Evolutionary conservation across 2,797 vertebrate species (phyloP), one percentile per base, ranked within the genome.

Genomic region (Valencia hispanica): DNA sequence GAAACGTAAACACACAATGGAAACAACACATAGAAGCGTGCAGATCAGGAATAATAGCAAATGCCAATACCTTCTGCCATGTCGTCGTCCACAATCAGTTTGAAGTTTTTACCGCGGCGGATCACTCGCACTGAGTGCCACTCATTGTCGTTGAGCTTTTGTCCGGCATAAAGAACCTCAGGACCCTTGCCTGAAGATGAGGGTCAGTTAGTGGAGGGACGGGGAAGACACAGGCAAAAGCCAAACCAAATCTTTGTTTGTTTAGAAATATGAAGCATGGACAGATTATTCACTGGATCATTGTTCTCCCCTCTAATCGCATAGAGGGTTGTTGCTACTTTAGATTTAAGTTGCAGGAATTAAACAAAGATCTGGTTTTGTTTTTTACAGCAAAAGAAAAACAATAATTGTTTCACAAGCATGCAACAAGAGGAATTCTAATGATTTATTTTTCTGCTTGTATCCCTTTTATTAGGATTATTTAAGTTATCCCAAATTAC

Each of bases 81-180:
- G 78, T 98, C 97, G 32, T 99, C 97, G 70, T 99, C 98, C 93
- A 99, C 98, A 0, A 94, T 97, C 73, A 99, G 94, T 89, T 97
- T 97, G 87, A 99, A 95, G 95, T 93, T 96, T 92, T 99, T 99
- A 91, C 98, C 98, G 20, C 98, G 96, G 0, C 98, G 97, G 69
- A 97, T 90, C 73, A 99, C 98, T 34, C 97, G 95, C 4, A 99
- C 98, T 0, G 98, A 96, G 94, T 99, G 98, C 98, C 98, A 99
- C 47, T 98, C 97, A 0, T 99, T 98, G 95, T 99, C 97, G 74
- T 99, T 99, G 91, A 99, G 96, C 79, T 99, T 99, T 94, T 99
- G 97, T 78, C 98, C 98, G 25, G 97, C 98, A 77, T 97, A 98
- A 83, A 99, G 96, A 73, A 96, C 97, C 92, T 99, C 98, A 39